A percentile compares a stretch with the other conserved stretches of the same genome.
Conservation (phyloP, 2,888 invertebrate species). For the Melolontha melolontha region DNA sequence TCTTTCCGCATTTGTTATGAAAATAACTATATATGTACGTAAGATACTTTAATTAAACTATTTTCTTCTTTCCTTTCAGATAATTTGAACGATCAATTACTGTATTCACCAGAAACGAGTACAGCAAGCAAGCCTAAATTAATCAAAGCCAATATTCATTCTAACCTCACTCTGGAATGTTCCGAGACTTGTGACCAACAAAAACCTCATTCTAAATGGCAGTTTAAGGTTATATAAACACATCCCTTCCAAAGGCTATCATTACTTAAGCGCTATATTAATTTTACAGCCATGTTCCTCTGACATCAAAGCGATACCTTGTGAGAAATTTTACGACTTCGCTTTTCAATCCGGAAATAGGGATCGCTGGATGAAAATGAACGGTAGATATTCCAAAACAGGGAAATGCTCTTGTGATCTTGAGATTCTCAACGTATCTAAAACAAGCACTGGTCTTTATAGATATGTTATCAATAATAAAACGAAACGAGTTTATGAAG, state of each 20-base stretch:
- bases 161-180: conserved; percentile 21
- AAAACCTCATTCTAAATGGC: conserved; percentile 22
- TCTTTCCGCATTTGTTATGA: too few relatives aligned
- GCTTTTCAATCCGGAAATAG: conserved; percentile 33
- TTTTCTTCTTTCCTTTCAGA: conserved; percentile 12
- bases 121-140: conserved; percentile 16
- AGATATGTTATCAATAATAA: conserved; percentile 55
- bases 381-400: conserved; percentile 27
- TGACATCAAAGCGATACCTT: conserved; percentile 37
- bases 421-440: conserved; percentile 54
- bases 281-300: conserved; percentile 26
- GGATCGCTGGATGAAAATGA: conserved; percentile 41
- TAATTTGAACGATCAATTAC: conserved; percentile 24
- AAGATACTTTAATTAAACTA: too few relatives aligned
- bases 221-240: conserved; percentile 24
- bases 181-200: background rate
- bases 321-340: conserved; percentile 48
- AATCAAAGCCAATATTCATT: conserved; percentile 11
- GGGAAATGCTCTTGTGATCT: conserved; percentile 51
- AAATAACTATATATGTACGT: too few relatives aligned
- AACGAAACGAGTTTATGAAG: conserved; percentile 55
- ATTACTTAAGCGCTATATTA: background rate
- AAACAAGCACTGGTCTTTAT: conserved; percentile 57
- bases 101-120: conserved; percentile 6
- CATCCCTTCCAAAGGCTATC: background rate